Percentiles rank a stretch among this genome's conserved stretches.
These are phyloP conservation scores for Shargacucullia verbasci DNA, from an alignment of 2,888 invertebrate genomes.

Conservation along the genomic window DNA sequence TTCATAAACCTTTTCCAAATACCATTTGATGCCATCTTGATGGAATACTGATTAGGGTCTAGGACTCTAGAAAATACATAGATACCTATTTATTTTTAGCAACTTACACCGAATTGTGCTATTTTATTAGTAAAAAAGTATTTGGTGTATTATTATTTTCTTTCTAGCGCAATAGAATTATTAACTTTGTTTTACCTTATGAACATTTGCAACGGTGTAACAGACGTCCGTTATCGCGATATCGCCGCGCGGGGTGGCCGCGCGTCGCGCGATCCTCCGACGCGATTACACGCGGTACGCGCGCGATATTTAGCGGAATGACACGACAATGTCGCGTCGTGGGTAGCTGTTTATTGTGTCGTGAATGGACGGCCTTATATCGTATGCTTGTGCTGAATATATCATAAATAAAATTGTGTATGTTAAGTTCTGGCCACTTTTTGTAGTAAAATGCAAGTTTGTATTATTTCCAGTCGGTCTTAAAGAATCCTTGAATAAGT, in stretches of 20 bases:
- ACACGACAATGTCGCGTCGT: conserved; percentile 74
- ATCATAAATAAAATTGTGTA: conserved; percentile 49
- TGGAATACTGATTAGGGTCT: too few species aligned
- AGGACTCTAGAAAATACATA: too few species aligned
- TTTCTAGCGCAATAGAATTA: too few species aligned
- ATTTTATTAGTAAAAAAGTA: too few species aligned
- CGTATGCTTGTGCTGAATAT: conserved; percentile 45
- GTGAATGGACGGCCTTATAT: conserved; percentile 62
- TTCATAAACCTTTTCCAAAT: too few species aligned
- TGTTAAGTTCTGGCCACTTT: conserved; percentile 9
- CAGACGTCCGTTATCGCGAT: conserved; percentile 60
- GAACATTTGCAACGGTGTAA: conserved; percentile 57
- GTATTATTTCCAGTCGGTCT: too few species aligned
- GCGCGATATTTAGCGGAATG: conserved; percentile 76
- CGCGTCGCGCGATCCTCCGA: conserved; percentile 68
- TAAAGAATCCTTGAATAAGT: too few species aligned
- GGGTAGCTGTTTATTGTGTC: conserved; percentile 69
- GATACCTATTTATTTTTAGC: too few species aligned
- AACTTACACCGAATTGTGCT: too few species aligned
- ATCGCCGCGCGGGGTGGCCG: conserved; percentile 76
- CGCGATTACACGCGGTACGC: conserved; percentile 68
- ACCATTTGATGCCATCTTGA: too few species aligned
- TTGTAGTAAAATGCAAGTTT: not conserved
- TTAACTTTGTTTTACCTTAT: not conserved
- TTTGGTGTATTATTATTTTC: too few species aligned